Percentiles rank a stretch among this genome's conserved stretches.
Conservation (phyloP, 1,140 invertebrate species). For the Bombyx mori region DNA sequence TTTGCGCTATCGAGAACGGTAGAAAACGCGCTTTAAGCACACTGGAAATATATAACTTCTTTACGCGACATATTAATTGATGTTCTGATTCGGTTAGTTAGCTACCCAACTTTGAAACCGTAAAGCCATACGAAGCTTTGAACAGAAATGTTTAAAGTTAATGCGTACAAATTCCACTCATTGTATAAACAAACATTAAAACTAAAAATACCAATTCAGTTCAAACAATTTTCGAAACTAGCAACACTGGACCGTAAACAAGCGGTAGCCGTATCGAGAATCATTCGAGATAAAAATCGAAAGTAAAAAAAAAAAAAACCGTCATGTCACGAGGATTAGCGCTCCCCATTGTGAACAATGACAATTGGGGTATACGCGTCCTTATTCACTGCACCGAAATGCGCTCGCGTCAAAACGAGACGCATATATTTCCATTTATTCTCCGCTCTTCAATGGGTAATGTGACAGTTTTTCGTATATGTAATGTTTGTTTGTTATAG, state of each 20-base stretch:
- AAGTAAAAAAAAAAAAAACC: constrained; percentile 45
- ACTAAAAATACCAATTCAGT: no score
- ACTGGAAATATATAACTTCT: no score
- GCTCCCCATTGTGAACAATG: constrained; percentile 53
- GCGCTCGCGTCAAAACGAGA: constrained; percentile 25
- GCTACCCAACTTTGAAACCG: no score
- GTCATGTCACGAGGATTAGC: constrained; percentile 61
- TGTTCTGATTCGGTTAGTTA: no score
- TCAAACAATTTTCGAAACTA: no score
- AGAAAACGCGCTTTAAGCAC: no score
- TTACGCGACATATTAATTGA: no score
- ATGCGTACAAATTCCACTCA: no score
- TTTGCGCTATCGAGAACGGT: no score
- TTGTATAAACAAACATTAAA: no score
- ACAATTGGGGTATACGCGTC: constrained; percentile 59
- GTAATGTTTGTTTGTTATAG: constrained; percentile 61
- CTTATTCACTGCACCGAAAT: constrained; percentile 14
- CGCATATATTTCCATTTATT: constrained; percentile 51
- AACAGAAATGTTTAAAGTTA: no score
- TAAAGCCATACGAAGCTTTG: no score
- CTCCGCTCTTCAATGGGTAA: constrained; percentile 61
- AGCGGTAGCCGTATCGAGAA: constrained; percentile 57
- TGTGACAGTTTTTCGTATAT: constrained; percentile 62
- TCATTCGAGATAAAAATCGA: constrained; percentile 55
- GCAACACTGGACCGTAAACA: constrained; percentile 38